A percentile compares a stretch with the other conserved stretches of the same genome.
Evolutionary conservation across 1,140 invertebrate species (phyloP).

Genomic region (Atta texana): DNA sequence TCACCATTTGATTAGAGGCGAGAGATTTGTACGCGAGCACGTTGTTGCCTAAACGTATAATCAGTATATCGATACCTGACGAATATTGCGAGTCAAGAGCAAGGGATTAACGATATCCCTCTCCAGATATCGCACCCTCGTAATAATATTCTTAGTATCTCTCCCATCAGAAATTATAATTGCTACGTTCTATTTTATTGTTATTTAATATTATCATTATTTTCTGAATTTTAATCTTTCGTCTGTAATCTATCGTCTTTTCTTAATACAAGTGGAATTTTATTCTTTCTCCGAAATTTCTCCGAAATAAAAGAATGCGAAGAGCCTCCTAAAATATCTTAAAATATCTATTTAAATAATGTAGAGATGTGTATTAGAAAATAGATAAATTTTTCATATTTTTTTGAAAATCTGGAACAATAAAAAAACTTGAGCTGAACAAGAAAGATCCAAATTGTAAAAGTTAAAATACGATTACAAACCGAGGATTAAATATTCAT

Average conservation of each 20-base stretch:
- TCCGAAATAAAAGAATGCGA: no score
- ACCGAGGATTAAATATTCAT: background rate
- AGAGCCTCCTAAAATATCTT: no score
- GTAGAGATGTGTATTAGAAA: no score
- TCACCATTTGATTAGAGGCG: conserved; percentile 27
- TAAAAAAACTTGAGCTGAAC: no score
- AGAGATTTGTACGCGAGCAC: conserved; percentile 50
- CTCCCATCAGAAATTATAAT: background rate
- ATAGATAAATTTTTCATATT: no score
- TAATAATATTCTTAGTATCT: background rate
- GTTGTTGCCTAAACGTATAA: conserved; percentile 41
- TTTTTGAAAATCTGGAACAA: no score
- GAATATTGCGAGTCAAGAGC: conserved; percentile 30
- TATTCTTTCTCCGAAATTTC: no score
- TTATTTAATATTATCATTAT: background rate
- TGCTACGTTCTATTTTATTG: background rate
- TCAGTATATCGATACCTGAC: conserved; percentile 21
- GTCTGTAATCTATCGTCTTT: no score
- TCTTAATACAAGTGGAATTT: no score
- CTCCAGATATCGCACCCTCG: background rate
- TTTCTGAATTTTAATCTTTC: background rate
- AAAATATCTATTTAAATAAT: no score
- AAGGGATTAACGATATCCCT: background rate
- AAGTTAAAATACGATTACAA: no score
- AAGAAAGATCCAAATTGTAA: no score